Evolutionary conservation across 2,888 invertebrate genomes (phyloP).

Genomic region (Escarpia spicata): DNA sequence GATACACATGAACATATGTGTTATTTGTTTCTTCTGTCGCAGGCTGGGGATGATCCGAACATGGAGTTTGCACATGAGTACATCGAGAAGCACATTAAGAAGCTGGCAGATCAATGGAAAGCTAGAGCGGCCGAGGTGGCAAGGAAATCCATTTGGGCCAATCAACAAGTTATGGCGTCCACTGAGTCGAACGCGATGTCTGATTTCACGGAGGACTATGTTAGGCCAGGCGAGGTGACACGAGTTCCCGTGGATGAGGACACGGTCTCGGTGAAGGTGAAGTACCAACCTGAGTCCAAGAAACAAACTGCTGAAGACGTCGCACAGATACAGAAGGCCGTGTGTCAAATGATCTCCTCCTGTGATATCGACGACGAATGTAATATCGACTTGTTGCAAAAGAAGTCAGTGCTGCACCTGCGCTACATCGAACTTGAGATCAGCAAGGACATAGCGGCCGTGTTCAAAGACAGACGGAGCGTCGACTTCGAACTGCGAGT

Average conservation of each 20-base stretch:
- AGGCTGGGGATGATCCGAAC: neutral
- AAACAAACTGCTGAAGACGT: neutral
- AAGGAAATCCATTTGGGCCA: neutral
- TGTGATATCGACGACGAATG: neutral
- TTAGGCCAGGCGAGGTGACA: neutral
- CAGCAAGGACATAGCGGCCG: neutral
- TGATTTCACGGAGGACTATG: neutral
- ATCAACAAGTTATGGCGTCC: neutral
- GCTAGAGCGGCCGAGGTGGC: neutral
- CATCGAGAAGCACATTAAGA: neutral
- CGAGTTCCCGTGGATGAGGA: neutral
- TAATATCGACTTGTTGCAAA: neutral
- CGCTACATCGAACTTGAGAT: neutral
- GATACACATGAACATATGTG: neutral
- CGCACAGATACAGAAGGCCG: neutral
- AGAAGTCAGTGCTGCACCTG: neutral
- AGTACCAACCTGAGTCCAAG: neutral
- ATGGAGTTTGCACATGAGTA: neutral
- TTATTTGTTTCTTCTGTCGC: neutral
- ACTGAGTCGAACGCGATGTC: neutral
- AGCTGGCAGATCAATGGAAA: neutral
- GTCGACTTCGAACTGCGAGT: neutral
- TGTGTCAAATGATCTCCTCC: neutral
- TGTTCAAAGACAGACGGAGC: neutral
- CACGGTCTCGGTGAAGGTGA: neutral